Evolutionary conservation across 2,797 vertebrate genomes (phyloP).

Genomic region (Propithecus perrieri): DNA sequence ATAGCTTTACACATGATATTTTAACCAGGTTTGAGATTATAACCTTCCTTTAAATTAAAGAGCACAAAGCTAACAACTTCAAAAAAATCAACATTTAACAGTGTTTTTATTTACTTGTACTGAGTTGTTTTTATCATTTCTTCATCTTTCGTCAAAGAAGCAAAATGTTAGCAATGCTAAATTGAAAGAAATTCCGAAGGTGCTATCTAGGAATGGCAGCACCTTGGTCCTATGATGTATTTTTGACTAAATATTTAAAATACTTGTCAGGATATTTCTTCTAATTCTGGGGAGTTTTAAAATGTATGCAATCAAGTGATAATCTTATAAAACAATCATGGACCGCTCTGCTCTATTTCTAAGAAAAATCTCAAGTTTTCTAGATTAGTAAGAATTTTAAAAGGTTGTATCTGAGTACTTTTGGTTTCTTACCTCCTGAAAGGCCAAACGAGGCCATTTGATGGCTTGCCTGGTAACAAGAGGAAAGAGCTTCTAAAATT

Average conservation of each 20-base stretch:
- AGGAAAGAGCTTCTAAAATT: slow-evolving; percentile 53
- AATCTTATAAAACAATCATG: background rate
- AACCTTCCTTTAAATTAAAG: background rate
- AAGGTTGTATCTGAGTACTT: slow-evolving; percentile 27
- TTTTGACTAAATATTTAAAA: slow-evolving; percentile 40
- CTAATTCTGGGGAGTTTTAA: background rate
- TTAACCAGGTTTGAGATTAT: background rate
- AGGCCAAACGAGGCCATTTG: background rate
- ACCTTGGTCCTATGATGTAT: background rate
- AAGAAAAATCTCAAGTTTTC: slow-evolving; percentile 45
- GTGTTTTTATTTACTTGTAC: slow-evolving; percentile 8
- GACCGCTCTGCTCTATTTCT: background rate
- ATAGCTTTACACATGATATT: background rate
- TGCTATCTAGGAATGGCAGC: background rate
- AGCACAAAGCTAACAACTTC: background rate
- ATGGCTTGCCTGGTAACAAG: background rate
- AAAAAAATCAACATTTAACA: background rate
- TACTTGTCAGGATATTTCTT: background rate
- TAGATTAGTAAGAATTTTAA: slow-evolving; percentile 20
- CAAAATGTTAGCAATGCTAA: slow-evolving; percentile 24
- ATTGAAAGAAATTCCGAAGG: slow-evolving; percentile 21
- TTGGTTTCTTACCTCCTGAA: slow-evolving; percentile 34
- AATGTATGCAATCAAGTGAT: background rate
- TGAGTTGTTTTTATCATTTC: background rate
- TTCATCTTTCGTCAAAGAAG: slow-evolving; percentile 45